phyloP scores from a whole-genome alignment of 2,797 vertebrate genomes.

The Arnoldichthys spilopterus region DNA sequence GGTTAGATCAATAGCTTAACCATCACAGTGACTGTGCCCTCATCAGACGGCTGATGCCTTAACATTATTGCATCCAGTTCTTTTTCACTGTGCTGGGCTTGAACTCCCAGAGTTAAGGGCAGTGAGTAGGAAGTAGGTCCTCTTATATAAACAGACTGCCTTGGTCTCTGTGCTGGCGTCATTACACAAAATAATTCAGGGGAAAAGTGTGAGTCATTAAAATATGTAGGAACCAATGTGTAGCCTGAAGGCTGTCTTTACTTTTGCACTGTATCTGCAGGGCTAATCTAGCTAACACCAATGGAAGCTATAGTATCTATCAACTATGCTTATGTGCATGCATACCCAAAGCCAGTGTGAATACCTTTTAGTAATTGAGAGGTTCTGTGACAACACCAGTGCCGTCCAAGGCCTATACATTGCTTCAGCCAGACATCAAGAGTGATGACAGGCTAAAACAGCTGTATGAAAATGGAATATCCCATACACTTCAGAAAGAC shows the following conservation, averaged over 20 bases:
- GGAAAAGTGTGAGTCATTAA: not conserved
- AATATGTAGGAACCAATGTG: not conserved
- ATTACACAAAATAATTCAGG: not conserved
- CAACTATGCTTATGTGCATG: no score
- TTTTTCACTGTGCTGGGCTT: not conserved
- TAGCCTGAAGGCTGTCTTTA: not conserved
- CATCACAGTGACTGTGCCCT: not conserved
- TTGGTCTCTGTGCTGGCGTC: not conserved
- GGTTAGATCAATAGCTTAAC: not conserved
- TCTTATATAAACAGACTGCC: conserved; percentile 5
- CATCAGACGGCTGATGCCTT: not conserved
- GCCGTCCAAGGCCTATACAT: no score
- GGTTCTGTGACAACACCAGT: no score
- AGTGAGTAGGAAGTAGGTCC: conserved; percentile 1
- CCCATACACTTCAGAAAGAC: no score
- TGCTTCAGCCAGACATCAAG: no score
- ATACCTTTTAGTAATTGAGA: no score
- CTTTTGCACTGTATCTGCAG: not conserved
- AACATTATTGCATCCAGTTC: not conserved
- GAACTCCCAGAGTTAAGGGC: not conserved
- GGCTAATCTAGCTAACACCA: no score
- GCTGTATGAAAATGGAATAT: no score
- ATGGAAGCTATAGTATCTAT: no score
- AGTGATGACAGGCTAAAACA: no score
- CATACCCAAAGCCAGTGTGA: no score